Conservation (phyloP, 2,797 vertebrate species). For the Danio jaintianensis region DNA sequence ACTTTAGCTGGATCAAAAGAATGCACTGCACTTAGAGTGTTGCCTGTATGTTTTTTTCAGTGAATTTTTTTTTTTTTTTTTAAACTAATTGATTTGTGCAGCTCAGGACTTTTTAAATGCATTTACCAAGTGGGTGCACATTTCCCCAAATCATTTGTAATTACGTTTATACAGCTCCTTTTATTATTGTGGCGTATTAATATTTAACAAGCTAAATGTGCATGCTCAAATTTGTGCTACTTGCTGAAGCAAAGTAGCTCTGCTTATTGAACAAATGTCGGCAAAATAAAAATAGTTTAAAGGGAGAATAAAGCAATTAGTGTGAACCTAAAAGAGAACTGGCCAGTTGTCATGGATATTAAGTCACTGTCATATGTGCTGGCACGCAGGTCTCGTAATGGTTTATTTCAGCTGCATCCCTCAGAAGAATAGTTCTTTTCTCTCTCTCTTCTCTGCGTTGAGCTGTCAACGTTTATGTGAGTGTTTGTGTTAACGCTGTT, state of each 20-base stretch:
- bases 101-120: neutral
- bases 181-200: conserved; percentile 18
- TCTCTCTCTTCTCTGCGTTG: conserved; percentile 29
- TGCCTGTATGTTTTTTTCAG: conserved; percentile 17
- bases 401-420: conserved; percentile 38
- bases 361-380: conserved; percentile 43
- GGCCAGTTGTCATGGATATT: conserved; percentile 60
- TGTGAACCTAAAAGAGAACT: conserved; percentile 24
- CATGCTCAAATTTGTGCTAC: neutral
- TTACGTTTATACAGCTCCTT: neutral
- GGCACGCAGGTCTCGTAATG: conserved; percentile 16
- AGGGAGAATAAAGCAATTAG: conserved; percentile 7
- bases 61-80: too few relatives aligned
- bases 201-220: neutral
- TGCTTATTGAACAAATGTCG: conserved; percentile 10
- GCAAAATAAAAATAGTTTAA: conserved; percentile 2
- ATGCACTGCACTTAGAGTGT: conserved; percentile 8
- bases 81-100: conserved; percentile 28
- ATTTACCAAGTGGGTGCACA: conserved; percentile 1
- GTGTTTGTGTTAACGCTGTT: conserved; percentile 5
- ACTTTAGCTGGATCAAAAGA: conserved; percentile 45
- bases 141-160: conserved; percentile 16
- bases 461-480: conserved; percentile 26
- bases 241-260: neutral
- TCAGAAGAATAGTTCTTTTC: conserved; percentile 21